Conservation (phyloP, 2,113 vertebrate species). For the Oxygymnocypris stewartii region DNA sequence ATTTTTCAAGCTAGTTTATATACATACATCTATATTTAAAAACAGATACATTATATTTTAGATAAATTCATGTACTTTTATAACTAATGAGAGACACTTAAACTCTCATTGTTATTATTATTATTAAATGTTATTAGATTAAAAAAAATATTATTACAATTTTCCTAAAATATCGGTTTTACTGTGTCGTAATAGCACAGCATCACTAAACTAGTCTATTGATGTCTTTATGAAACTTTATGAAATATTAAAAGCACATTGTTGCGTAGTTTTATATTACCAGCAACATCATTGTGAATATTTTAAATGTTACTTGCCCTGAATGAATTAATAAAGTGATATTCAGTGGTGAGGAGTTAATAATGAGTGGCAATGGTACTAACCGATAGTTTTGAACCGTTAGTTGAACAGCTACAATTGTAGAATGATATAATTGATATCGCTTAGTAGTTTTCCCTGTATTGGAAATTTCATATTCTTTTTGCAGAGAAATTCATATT, state of each 20-base stretch:
- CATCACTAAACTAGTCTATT: not conserved
- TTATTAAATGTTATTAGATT: not conserved
- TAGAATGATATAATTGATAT: too few relatives aligned
- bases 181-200: not conserved
- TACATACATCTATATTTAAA: too few relatives aligned
- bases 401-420: too few relatives aligned
- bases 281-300: not conserved
- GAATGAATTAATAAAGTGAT: not conserved
- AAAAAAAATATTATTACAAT: not conserved
- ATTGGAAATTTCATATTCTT: too few relatives aligned
- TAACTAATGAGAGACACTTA: not conserved
- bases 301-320: not conserved
- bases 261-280: not conserved
- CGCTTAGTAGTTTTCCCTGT: not conserved
- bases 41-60: not conserved
- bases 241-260: not conserved
- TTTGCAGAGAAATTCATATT: too few relatives aligned
- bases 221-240: not conserved
- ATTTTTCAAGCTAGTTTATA: too few relatives aligned
- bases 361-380: not conserved
- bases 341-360: not conserved
- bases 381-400: not conserved
- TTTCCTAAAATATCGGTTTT: not conserved
- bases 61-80: not conserved
- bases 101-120: not conserved